Evolutionary conservation across 2,113 vertebrate genomes (phyloP), one percentile per base, ranked within the genome.

Genomic region (Otolemur garnettii): DNA sequence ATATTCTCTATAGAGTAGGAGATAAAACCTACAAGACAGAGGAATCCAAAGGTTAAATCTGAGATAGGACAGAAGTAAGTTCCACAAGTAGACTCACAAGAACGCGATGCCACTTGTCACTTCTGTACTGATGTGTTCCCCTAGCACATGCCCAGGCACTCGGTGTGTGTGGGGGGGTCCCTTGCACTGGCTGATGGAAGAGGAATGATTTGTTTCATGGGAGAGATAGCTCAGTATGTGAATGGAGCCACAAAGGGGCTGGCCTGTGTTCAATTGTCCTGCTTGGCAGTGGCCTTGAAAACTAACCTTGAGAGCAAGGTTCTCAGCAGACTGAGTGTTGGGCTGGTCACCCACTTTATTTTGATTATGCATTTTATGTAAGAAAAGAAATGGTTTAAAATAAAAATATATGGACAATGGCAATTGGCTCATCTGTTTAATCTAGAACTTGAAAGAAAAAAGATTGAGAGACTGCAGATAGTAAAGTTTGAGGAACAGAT

Each of bases 221-320:
- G 12, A 18, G 9, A 33, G 2, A 82, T 42, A 13, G 55, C 1
- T 62, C 26, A 24, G 9, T 22, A 17, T 17, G 4, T 22, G 4
- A 60, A 1, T 17, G 1, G 9, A 55, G n/a, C 4, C 55, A 4
- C 45, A 53, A 53, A 13, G 10, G 24, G 13, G 55, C 7, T 72
- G 45, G n/a, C 21, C 74, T 2, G 13, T 69, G 2, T 4, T 2
- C 3, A n/a, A 0, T 2, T 21, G 74, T 30, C 4, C 8, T 1
- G 2, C 24, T 33, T 57, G 22, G 28, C 21, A 14, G 28, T 11
- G 26, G 19, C 12, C 21, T 30, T 60, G 1, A 19, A 28, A 45
- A 33, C 53, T 2, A 79, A 12, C 12, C 60, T 21, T 42, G 19
- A 78, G 11, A 45, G 33, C 24, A 71, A 50, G 53, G 2, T 7